Percentiles rank a stretch among this genome's conserved stretches.
Conservation (phyloP, 2,797 vertebrate genomes). For the Girardinus metallicus region DNA sequence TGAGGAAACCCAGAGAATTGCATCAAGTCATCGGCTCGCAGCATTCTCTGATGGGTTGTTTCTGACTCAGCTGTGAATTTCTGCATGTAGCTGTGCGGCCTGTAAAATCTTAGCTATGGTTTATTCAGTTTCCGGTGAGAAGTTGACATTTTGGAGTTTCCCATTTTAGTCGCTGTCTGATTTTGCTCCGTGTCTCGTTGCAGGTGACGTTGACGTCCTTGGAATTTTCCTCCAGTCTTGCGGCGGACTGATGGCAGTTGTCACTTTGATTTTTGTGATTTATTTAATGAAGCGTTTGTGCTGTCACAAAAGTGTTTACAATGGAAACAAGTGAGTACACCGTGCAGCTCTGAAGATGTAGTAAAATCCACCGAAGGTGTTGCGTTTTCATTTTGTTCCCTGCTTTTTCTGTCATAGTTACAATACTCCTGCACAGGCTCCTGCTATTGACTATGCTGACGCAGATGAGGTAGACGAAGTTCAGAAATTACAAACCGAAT, state of each 20-base stretch:
- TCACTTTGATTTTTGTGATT: slow-evolving; percentile 83
- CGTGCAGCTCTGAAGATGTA: neutral
- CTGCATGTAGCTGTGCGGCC: too few species aligned
- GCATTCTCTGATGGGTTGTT: neutral
- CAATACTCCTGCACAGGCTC: slow-evolving; percentile 87
- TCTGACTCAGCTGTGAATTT: too few species aligned
- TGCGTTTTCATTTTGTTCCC: neutral
- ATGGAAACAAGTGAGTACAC: slow-evolving; percentile 86
- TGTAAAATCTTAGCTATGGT: too few species aligned
- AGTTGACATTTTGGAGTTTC: too few species aligned
- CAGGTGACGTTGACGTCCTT: slow-evolving; percentile 93
- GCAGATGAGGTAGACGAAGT: slow-evolving; percentile 90
- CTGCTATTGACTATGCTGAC: slow-evolving; percentile 88
- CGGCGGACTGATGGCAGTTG: slow-evolving; percentile 83
- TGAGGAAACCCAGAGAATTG: neutral
- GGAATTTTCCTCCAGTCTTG: slow-evolving; percentile 90
- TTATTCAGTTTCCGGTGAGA: too few species aligned
- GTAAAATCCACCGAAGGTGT: neutral
- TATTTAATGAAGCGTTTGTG: slow-evolving; percentile 90
- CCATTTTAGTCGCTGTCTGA: neutral
- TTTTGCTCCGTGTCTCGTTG: slow-evolving; percentile 24
- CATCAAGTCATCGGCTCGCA: neutral
- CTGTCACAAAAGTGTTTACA: slow-evolving; percentile 87
- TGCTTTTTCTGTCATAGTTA: slow-evolving; percentile 79
- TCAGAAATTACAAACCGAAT: neutral